These are phyloP conservation scores for Tribolium castaneum DNA, from an alignment of 1,140 invertebrate genomes.

Conservation along the genomic window DNA sequence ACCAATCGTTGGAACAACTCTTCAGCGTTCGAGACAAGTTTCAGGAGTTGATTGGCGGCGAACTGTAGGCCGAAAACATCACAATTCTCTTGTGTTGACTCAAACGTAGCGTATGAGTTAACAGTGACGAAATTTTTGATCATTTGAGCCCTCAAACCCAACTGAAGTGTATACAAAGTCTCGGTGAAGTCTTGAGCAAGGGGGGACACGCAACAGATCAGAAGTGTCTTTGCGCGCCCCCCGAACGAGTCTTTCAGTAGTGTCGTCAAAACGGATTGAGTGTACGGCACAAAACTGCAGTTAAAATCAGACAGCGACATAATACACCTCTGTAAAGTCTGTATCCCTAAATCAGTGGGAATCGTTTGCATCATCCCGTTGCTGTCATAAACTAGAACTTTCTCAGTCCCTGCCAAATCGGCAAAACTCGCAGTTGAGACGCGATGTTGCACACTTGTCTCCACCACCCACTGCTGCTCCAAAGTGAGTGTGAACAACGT, in stretches of 20 bases:
- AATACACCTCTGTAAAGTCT: constrained; percentile 72
- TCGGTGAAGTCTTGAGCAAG: constrained; percentile 71
- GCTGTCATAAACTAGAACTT: constrained; percentile 63
- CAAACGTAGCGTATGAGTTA: constrained; percentile 75
- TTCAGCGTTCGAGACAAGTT: constrained; percentile 84
- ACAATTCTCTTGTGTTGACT: constrained; percentile 66
- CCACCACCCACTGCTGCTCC: constrained; percentile 74
- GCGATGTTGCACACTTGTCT: constrained; percentile 68
- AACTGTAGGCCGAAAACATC: constrained; percentile 80
- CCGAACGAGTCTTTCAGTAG: constrained; percentile 77
- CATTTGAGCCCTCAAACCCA: constrained; percentile 70
- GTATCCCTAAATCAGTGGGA: constrained; percentile 67
- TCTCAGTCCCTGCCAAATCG: constrained; percentile 72
- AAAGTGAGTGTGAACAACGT: constrained; percentile 76
- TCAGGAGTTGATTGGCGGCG: constrained; percentile 83
- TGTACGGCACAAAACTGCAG: constrained; percentile 67
- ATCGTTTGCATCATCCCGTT: constrained; percentile 63
- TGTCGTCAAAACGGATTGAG: constrained; percentile 73
- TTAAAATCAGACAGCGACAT: constrained; percentile 69
- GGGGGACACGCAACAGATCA: constrained; percentile 74
- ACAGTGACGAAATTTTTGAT: constrained; percentile 76
- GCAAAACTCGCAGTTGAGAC: constrained; percentile 78
- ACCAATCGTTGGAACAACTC: constrained; percentile 80
- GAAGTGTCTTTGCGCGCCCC: constrained; percentile 74
- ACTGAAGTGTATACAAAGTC: constrained; percentile 72